phyloP scores from a whole-genome alignment of 2,113 vertebrate species.

The Catharus minimus region DNA sequence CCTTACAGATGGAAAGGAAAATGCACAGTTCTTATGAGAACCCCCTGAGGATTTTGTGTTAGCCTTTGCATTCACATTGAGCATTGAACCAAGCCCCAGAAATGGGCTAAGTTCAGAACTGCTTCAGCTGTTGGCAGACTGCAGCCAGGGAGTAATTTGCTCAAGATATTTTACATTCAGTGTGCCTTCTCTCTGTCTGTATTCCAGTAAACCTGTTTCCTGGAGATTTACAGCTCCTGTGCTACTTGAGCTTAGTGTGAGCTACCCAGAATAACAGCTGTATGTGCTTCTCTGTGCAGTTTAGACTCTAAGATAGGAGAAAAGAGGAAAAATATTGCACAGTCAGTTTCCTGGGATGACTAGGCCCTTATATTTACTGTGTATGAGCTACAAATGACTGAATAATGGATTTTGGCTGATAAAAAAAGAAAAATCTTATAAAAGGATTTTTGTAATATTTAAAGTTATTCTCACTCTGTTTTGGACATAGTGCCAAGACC shows the following conservation, averaged over 20 bases:
- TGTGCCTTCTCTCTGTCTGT: background rate
- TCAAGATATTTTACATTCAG: background rate
- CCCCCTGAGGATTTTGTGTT: background rate
- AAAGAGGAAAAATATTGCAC: background rate
- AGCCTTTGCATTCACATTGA: background rate
- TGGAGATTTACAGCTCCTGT: background rate
- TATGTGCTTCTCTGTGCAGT: background rate
- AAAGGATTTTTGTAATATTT: background rate
- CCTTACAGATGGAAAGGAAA: background rate
- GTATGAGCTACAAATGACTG: background rate
- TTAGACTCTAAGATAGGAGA: background rate
- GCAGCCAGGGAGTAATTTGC: background rate
- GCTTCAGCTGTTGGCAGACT: background rate
- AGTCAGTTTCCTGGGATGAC: background rate
- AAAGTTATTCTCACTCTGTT: background rate
- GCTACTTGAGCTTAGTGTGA: background rate
- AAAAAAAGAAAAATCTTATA: background rate
- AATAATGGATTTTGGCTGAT: background rate
- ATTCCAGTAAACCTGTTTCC: background rate
- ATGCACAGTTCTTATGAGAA: background rate
- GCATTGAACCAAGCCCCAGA: background rate
- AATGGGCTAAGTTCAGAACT: background rate
- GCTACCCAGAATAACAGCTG: accelerated
- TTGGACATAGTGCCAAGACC: background rate
- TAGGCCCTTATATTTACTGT: background rate